Evolutionary conservation across 2,888 invertebrate genomes (phyloP).

Genomic region (Mamestra brassicae): DNA sequence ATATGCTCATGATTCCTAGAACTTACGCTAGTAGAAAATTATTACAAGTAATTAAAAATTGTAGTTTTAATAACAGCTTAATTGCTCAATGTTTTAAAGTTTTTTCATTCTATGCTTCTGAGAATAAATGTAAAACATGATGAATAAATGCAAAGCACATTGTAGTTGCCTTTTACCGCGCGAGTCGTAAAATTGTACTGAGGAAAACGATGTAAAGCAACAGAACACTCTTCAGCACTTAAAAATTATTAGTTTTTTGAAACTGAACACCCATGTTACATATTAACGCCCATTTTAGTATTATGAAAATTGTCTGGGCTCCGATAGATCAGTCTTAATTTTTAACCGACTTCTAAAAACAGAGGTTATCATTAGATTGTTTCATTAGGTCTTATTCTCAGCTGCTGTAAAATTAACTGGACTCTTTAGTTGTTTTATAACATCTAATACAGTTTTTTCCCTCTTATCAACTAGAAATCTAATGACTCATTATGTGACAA

Average conservation of each 20-base stretch:
- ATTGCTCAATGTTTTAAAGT: slow-evolving; percentile 35
- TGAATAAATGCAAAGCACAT: slow-evolving; percentile 64
- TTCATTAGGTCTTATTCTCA: background rate
- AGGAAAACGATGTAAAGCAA: slow-evolving; percentile 49
- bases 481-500: too few species aligned
- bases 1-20: slow-evolving; percentile 3
- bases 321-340: too few species aligned
- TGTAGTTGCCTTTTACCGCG: slow-evolving; percentile 61
- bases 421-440: background rate
- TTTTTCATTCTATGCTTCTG: slow-evolving; percentile 42
- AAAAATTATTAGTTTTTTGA: slow-evolving; percentile 46
- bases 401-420: background rate
- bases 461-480: too few species aligned
- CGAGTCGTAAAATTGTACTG: slow-evolving; percentile 60
- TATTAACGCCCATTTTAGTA: slow-evolving; percentile 14
- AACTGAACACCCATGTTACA: slow-evolving; percentile 34
- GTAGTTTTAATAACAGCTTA: slow-evolving; percentile 30
- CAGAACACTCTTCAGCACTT: slow-evolving; percentile 43
- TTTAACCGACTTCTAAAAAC: background rate
- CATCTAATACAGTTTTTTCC: too few species aligned
- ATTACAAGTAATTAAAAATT: slow-evolving; percentile 28
- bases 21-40: slow-evolving; percentile 27
- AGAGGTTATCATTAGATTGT: background rate
- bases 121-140: slow-evolving; percentile 63
- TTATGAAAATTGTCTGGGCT: too few species aligned